Evolutionary conservation across 2,888 invertebrate genomes (phyloP).

Genomic region (Acronicta aceris): DNA sequence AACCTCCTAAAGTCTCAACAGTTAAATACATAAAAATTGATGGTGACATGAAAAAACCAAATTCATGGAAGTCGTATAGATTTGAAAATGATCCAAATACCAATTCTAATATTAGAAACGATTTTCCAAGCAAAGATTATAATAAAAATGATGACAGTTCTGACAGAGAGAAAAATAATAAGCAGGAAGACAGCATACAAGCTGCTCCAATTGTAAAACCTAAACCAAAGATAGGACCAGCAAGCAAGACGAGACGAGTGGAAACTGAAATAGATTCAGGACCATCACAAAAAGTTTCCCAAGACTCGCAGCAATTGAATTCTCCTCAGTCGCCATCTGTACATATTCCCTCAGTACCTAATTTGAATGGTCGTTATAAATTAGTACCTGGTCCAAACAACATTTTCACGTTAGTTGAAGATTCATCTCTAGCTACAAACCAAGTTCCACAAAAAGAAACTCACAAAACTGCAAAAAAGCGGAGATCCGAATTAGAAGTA

Average conservation of each 20-base stretch:
- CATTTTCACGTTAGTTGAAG: constrained; percentile 78
- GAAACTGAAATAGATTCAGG: constrained; percentile 36
- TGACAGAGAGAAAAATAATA: constrained; percentile 2
- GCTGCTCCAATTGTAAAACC: constrained; percentile 51
- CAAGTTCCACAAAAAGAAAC: constrained; percentile 16
- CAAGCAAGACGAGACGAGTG: constrained; percentile 74
- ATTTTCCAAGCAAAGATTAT: constrained; percentile 26
- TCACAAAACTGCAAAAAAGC: constrained; percentile 41
- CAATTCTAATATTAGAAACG: constrained; percentile 34
- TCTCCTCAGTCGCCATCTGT: constrained; percentile 59
- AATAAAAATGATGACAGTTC: constrained; percentile 3
- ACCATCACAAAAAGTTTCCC: constrained; percentile 16
- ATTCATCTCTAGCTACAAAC: constrained; percentile 38
- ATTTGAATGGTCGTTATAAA: constrained; percentile 76
- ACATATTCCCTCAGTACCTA: constrained; percentile 69
- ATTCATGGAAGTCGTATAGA: constrained; percentile 49
- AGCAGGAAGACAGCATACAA: constrained; percentile 18
- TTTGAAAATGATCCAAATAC: constrained; percentile 38
- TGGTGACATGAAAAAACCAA: constrained; percentile 59
- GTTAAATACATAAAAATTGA: constrained; percentile 81
- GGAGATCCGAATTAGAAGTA: constrained; percentile 36
- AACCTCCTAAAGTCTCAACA: constrained; percentile 74
- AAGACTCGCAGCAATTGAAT: constrained; percentile 36
- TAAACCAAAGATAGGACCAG: constrained; percentile 80
- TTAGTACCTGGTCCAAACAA: constrained; percentile 83